phyloP scores from a whole-genome alignment of 2,888 invertebrate species.

The Terebella lapidaria region DNA sequence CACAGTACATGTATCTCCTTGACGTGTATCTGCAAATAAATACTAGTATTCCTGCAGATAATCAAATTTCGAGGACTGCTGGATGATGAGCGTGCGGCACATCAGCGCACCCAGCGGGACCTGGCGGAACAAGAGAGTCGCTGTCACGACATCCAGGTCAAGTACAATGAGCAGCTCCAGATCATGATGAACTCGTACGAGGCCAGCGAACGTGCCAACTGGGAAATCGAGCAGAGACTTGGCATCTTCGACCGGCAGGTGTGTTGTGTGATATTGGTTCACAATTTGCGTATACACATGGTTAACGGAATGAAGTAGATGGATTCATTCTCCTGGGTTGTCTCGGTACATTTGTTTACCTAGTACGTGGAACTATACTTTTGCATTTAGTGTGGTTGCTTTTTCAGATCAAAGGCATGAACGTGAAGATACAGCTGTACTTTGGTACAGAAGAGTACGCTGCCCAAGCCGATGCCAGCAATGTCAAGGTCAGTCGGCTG shows the following conservation, averaged over 20 bases:
- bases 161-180: background rate
- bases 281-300: too few relatives aligned
- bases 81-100: background rate
- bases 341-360: too few relatives aligned
- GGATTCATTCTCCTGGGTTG: too few relatives aligned
- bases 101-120: background rate
- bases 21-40: too few relatives aligned
- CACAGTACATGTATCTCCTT: too few relatives aligned
- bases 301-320: too few relatives aligned
- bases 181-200: background rate
- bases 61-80: background rate
- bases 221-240: background rate
- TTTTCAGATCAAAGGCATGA: background rate
- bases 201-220: background rate
- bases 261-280: too few relatives aligned
- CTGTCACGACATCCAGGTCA: background rate
- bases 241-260: background rate
- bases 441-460: background rate
- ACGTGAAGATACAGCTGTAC: background rate
- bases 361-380: too few relatives aligned
- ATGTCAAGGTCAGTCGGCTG: slow-evolving; percentile 2
- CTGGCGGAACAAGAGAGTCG: background rate
- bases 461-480: slow-evolving; percentile 1
- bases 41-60: too few relatives aligned
- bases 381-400: too few relatives aligned